Evolutionary conservation across 2,797 vertebrate species (phyloP), one percentile per base, ranked within the genome.

Genomic region (Remorina albescens): DNA sequence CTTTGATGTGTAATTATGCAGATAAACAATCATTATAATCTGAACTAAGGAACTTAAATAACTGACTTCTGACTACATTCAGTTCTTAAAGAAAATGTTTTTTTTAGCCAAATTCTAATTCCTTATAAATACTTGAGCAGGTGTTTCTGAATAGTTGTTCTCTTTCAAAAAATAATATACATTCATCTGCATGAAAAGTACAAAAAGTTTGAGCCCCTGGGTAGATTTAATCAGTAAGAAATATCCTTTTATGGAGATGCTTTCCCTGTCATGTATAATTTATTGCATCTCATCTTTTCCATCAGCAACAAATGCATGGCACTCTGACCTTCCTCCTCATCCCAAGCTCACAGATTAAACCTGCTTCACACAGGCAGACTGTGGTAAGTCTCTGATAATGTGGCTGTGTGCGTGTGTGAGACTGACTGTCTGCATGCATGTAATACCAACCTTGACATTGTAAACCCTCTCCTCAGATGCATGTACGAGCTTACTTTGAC

Each of bases 401-500:
- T 66, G 55, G n/a, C 37, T 1, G 34, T 18, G 68, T 32, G 12
- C 6, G 10, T 37, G 32, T 36, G 78, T 41, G 32, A 44, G 39
- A 76, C 5, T 1, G 5, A 13, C 53, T 26, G 82, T 82, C 69
- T 80, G 75, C 66, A 69, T 46, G 74, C 64, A 15, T 34, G 60
- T 42, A 47, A 49, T 13, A 5, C 42, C 55, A 53, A 51, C 81
- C 75, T 42, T 71, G 47, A 67, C 57, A 2, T 25, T 66, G 42
- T 71, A 63, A 78, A 76, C 66, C 67, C 26, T 61, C 58, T 89
- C 88, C 67, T 47, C 93, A 99, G 98, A 95, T 98, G 77, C 98
- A 99, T 0, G 97, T 99, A 69, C 97, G 97, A 80, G 96, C 98
- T 0, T 96, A 98, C 93, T 99, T 98, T 89, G 97, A 99, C 91